Evolutionary conservation across 1,140 invertebrate species (phyloP).

Genomic region (Solen grandis): DNA sequence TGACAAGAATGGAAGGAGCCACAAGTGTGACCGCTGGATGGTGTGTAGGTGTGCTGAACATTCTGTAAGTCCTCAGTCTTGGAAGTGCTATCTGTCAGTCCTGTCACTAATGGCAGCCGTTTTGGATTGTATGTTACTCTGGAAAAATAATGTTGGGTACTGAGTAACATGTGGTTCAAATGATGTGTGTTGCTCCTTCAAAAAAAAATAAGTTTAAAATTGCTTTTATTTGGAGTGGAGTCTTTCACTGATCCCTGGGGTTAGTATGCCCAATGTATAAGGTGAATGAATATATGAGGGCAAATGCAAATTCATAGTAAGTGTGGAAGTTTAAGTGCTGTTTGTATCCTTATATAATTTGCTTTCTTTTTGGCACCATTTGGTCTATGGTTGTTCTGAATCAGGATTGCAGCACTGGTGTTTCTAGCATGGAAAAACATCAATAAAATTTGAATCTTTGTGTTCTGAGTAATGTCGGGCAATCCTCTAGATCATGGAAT

Average conservation of each 20-base stretch:
- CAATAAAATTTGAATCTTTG: no score
- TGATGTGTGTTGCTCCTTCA: background rate
- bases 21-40: constrained; percentile 42
- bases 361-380: no score
- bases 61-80: constrained; percentile 36
- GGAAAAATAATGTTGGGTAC: background rate
- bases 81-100: background rate
- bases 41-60: constrained; percentile 50
- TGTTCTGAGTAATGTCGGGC: no score
- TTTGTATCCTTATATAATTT: no score
- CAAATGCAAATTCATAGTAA: no score
- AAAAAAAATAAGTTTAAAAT: no score
- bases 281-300: no score
- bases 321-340: no score
- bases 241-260: background rate
- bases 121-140: background rate
- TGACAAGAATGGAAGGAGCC: background rate
- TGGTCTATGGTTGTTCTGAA: no score
- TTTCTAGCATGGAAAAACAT: no score
- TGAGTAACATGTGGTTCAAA: background rate
- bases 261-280: background rate
- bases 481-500: no score
- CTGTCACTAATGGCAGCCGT: background rate
- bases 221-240: background rate
- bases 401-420: no score